Base-by-base conservation (phyloP, 2,113 vertebrate species). In the Varanus salvator region DNA sequence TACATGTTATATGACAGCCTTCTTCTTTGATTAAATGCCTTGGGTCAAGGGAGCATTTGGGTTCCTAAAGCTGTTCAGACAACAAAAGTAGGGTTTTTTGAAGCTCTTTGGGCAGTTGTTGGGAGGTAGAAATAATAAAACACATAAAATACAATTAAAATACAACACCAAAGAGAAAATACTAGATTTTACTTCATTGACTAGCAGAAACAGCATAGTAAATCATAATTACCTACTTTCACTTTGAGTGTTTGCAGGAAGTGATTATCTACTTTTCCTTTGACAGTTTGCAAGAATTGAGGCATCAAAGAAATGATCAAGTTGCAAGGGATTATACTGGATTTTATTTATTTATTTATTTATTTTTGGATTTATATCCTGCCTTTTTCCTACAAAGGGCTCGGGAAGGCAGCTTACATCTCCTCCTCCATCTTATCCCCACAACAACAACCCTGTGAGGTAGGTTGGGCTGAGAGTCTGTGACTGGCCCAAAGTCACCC, bases 61-160 rank as follows among this genome's bases (percentile, higher is more conserved):
- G 1, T 80, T 93, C 91, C 69, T 88, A 85, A 57, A 90, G n/a
- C n/a, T 82, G 0, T 91, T 34, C 91, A 90, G 85, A 86, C 52
- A 50, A 3, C 83, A 90, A 8, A 80, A 87, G 90, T 91, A 57
- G 77, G 80, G 27, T 83, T 57, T 9, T 44, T 93, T 92, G 21
- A 0, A 21, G 8, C 6, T 25, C 38, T 44, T 3, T 44, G 38
- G 38, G 38, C 38, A 44, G 38, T 44, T 44, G 38, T 44, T 44
- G 38, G n/a, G n/a, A n/a, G n/a, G 38, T 44, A 44, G 38, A 44
- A 44, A 44, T 44, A 44, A 44, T 44, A 44, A 44, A 44, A 44
- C 38, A 44, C 38, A 44, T 44, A 44, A 44, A 44, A 44, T 44
- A 3, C 38, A 44, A 44, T 44, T 44, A 44, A 44, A 44, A 44